Evolutionary conservation across 2,888 invertebrate genomes (phyloP), one percentile per base, ranked within the genome.

Genomic region (Tyria jacobaeae): DNA sequence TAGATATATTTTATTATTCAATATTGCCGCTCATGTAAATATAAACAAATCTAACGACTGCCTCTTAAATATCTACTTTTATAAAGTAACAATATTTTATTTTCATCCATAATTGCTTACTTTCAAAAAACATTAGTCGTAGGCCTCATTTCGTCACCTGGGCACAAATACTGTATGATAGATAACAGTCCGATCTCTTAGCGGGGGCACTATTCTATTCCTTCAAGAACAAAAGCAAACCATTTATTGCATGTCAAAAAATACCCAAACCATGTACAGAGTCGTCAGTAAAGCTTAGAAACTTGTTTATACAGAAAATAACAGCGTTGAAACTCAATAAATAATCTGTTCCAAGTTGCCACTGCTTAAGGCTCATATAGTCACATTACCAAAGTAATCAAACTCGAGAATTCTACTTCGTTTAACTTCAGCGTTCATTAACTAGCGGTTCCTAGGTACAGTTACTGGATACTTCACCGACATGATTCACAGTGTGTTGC

Each of bases 321-420:
- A 44, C 21, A 44, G 3, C 0, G 12, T 3, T 1, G 21, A 21
- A 44, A 0, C 44, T 44, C 10, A 21, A 21, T 44, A 21, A 17
- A 44, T 21, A 44, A 44, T 4, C 12, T 41, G 10, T 41, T 21
- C 3, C 41, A 21, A 21, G 21, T 21, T 44, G 21, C 44, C 7
- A 53, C 53, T 27, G 1, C n/a, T 10, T 14, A 5, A n/a, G 15
- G 4, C 31, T 47, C 41, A 27, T 7, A 53, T 2, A 10, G 10
- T 12, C 27, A 24, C 35, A 44, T 58, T 50, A 15, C 35, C 41
- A 54, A 68, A 60, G 15, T 21, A 37, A 50, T 63, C 50, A 53
- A 69, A 62, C 62, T 60, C n/a, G 6, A 27, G n/a, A 48, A 60
- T 57, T 34, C 27, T 39, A 47, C 24, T 15, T n/a, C 35, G n/a